Evolutionary conservation across 2,888 invertebrate species (phyloP), one percentile per base, ranked within the genome.

Genomic region (Zhengitettix transpicula): DNA sequence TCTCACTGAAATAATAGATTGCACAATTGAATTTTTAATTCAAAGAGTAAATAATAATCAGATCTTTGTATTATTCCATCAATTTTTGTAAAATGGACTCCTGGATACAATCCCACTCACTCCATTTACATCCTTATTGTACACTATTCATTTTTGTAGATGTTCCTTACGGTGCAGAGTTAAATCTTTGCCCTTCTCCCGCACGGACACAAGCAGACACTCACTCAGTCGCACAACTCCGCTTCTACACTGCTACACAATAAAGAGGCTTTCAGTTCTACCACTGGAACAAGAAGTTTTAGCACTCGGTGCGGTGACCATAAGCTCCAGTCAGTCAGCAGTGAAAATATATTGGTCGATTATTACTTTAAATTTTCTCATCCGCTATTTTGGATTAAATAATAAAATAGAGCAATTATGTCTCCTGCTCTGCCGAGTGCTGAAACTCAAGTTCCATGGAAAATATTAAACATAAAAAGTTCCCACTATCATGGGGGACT

Each of bases 401-500:
- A 52, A 52, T 58, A 14, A 58, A 58, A 60, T 59, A 55, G 17
- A n/a, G n/a, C 14, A 12, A 47, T 12, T 8, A 47, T 12, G 47
- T 8, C 58, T 55, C 47, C 47, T 28, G 58, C 15, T 40, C 55
- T 58, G 59, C 61, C 60, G 58, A 17, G 57, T 61, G 61, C 63
- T 61, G 60, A 60, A 63, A 63, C 57, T 58, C 58, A 47, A 55
- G 58, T 60, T 55, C 60, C 59, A 58, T 52, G 60, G 61, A 63
- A 61, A 62, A 61, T 61, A 60, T 61, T 60, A 61, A 63, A 63
- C 61, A 60, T 61, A 60, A 61, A 60, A 63, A 58, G 63, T 62
- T 62, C 63, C 64, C 62, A 61, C 61, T 61, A 58, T 62, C 60
- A 64, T 64, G 62, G 57, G 78, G 78, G 79, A 78, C 79, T 79